phyloP scores from a whole-genome alignment of 2,888 invertebrate genomes.

The Drosophila suboccidentalis region DNA sequence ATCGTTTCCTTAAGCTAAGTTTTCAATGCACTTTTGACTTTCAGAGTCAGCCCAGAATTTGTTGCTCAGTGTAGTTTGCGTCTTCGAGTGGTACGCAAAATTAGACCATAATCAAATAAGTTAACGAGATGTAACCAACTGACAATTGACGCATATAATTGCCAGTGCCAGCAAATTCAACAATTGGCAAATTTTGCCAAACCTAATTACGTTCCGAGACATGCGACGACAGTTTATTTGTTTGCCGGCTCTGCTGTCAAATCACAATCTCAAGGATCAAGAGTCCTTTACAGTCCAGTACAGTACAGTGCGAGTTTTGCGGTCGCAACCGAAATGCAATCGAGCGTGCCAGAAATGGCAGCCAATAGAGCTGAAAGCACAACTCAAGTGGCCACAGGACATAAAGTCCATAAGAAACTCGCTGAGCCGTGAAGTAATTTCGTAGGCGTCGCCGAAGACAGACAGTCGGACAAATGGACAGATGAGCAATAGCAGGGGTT shows the following conservation, averaged over 20 bases:
- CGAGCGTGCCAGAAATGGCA: constrained; percentile 70
- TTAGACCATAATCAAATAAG: constrained; percentile 79
- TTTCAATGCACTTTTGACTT: neutral
- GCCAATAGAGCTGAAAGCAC: constrained; percentile 80
- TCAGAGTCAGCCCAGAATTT: neutral
- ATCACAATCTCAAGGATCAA: constrained; percentile 50
- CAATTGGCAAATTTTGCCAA: constrained; percentile 75
- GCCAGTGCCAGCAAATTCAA: constrained; percentile 66
- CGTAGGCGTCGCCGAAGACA: constrained; percentile 58
- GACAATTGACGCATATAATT: constrained; percentile 79
- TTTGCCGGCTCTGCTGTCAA: constrained; percentile 47
- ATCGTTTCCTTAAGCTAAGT: neutral
- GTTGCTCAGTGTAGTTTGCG: constrained; percentile 9
- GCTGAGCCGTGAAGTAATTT: constrained; percentile 64
- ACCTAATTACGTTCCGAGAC: constrained; percentile 70
- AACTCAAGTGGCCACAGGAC: constrained; percentile 69
- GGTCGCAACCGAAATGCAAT: constrained; percentile 71
- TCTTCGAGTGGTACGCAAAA: constrained; percentile 39
- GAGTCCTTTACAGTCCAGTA: constrained; percentile 1
- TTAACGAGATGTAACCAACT: constrained; percentile 76
- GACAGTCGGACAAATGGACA: constrained; percentile 7
- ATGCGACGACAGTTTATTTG: constrained; percentile 55
- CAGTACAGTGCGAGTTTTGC: constrained; percentile 37
- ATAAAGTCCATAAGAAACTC: constrained; percentile 56
- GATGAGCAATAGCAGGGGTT: constrained; percentile 5